Evolutionary conservation across 1,140 invertebrate genomes (phyloP), one percentile per base, ranked within the genome.

Genomic region (Cydia strobilella): DNA sequence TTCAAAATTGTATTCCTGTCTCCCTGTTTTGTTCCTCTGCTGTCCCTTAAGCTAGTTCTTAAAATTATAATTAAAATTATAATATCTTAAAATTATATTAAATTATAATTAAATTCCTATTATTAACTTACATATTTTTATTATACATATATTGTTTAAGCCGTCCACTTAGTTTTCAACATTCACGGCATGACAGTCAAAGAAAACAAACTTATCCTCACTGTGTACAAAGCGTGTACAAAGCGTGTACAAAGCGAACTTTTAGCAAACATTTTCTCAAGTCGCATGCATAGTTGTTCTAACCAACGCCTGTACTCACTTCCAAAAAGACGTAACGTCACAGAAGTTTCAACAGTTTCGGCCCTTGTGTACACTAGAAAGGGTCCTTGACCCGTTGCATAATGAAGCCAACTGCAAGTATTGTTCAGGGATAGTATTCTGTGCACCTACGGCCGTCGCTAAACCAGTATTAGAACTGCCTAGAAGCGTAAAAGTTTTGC

Each of bases 211-310:
- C 6, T 2, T 54, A 18, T 18, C 51, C 6, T 54, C 20, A 54
- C 6, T 9, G 15, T 54, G n/a, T n/a, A n/a, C n/a, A n/a, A n/a
- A n/a, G n/a, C n/a, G n/a, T 54, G n/a, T 54, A 6, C 12, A 45
- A 45, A 13, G 12, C n/a, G 15, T 59, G 2, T 23, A n/a, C 18
- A 59, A 18, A 59, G 20, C 9, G 9, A 23, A 7, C 54, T 59
- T 59, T 59, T 59, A 59, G 54, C 54, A 59, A 59, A 59, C 54
- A 20, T 59, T 59, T 59, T 23, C 54, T 23, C 54, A 23, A 59
- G 54, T 59, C 54, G 54, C 54, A 20, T 59, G 20, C 54, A 59
- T 12, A 23, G 20, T 54, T 54, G 13, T 59, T 59, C 54, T 59
- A 59, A 23, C 54, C 54, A 59, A 59, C 54, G 20, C 54, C 54